phyloP scores from a whole-genome alignment of 2,888 invertebrate genomes.

The Lumbricus terrestris region DNA sequence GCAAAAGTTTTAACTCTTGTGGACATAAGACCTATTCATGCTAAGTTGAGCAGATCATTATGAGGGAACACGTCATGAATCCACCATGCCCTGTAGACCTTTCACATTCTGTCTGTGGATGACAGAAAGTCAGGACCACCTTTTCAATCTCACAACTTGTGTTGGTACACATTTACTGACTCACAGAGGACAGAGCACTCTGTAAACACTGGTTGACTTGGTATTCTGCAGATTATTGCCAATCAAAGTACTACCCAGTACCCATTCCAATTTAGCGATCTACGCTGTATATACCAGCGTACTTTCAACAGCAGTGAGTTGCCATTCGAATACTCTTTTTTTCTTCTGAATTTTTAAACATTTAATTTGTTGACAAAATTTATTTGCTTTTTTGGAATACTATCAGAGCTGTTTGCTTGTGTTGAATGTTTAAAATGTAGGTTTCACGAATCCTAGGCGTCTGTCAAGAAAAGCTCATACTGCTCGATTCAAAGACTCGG shows the following conservation, averaged over 20 bases:
- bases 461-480: conserved; percentile 64
- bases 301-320: neutral
- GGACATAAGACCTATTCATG: too few species aligned
- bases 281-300: neutral
- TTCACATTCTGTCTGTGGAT: too few species aligned
- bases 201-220: neutral
- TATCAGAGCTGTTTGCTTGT: neutral
- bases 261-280: neutral
- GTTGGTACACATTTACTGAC: too few species aligned
- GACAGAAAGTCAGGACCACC: too few species aligned
- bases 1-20: too few species aligned
- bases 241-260: neutral
- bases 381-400: neutral
- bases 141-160: too few species aligned
- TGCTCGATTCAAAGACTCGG: conserved; percentile 63
- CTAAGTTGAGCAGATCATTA: too few species aligned
- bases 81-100: too few species aligned
- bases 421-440: neutral
- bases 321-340: neutral
- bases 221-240: neutral
- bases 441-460: conserved; percentile 61
- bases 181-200: too few species aligned
- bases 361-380: neutral
- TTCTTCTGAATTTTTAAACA: neutral
- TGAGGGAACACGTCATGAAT: too few species aligned